These are phyloP conservation scores for Drosophila pruinosa DNA, from an alignment of 1,140 invertebrate species.

Conservation along the genomic window DNA sequence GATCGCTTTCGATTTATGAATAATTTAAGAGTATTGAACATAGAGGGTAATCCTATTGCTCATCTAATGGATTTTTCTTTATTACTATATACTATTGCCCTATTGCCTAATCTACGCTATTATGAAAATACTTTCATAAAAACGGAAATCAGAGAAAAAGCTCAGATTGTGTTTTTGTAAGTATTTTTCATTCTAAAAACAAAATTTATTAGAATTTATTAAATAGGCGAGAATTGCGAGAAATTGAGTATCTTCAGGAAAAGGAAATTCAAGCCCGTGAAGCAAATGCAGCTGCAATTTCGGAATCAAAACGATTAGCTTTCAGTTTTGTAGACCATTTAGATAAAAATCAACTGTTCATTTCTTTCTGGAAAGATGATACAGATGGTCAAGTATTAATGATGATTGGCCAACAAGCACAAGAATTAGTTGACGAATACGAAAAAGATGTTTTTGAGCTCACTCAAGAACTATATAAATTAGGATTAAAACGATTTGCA, in stretches of 20 bases:
- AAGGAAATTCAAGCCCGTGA: conserved; percentile 83
- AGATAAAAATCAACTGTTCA: conserved; percentile 88
- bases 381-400: conserved; percentile 87
- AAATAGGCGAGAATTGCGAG: conserved; percentile 65
- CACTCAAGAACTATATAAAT: conserved; percentile 87
- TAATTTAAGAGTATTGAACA: conserved; percentile 89
- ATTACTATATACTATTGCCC: conserved; percentile 87
- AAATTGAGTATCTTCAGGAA: conserved; percentile 83
- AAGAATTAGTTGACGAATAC: conserved; percentile 78
- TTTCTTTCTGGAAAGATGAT: conserved; percentile 89
- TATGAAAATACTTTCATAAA: conserved; percentile 90
- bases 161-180: conserved; percentile 84
- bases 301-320: conserved; percentile 82
- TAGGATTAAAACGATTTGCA: conserved; percentile 87
- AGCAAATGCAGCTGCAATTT: conserved; percentile 72
- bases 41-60: conserved; percentile 90
- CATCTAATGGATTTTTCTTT: conserved; percentile 86
- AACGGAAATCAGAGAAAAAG: conserved; percentile 84
- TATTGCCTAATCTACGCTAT: conserved; percentile 90
- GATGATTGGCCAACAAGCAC: conserved; percentile 86
- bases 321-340: conserved; percentile 88
- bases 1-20: conserved; percentile 89
- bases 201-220: neutral
- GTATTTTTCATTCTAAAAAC: neutral
- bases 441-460: conserved; percentile 86